Evolutionary conservation across 2,113 vertebrate genomes (phyloP).

Genomic region (Gobio gobio): DNA sequence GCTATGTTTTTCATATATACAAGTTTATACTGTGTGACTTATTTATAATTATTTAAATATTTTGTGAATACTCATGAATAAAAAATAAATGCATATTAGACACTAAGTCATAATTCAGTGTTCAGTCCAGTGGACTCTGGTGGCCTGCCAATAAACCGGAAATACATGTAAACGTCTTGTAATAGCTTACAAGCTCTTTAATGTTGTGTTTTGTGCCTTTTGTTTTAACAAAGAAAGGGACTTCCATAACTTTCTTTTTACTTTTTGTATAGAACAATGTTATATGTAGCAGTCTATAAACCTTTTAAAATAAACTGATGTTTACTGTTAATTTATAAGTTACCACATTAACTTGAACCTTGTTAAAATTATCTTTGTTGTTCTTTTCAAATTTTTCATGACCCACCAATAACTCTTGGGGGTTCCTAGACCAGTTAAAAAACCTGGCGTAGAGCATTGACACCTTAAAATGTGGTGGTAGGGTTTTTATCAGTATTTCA

Average conservation of each 20-base stretch:
- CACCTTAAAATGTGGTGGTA: neutral
- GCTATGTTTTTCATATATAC: no score
- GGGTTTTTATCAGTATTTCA: neutral
- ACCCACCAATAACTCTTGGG: neutral
- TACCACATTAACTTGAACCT: neutral
- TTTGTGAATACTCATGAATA: no score
- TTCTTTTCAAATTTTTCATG: neutral
- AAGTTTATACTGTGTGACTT: no score
- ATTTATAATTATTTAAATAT: neutral
- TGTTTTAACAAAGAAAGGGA: no score
- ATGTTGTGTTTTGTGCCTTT: no score
- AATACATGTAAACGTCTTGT: no score
- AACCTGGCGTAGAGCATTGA: neutral
- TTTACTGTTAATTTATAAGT: neutral
- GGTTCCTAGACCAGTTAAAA: neutral
- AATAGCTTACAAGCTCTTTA: no score
- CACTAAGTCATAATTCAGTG: no score
- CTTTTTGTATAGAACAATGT: neutral
- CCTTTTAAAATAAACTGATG: neutral
- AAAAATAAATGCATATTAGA: no score
- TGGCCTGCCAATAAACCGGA: no score
- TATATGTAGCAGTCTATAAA: neutral
- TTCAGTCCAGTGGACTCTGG: no score
- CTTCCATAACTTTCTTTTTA: neutral
- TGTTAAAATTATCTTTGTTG: no score